Base-by-base conservation (phyloP, 2,113 vertebrate genomes). In the Petrocephalus microphthalmus region DNA sequence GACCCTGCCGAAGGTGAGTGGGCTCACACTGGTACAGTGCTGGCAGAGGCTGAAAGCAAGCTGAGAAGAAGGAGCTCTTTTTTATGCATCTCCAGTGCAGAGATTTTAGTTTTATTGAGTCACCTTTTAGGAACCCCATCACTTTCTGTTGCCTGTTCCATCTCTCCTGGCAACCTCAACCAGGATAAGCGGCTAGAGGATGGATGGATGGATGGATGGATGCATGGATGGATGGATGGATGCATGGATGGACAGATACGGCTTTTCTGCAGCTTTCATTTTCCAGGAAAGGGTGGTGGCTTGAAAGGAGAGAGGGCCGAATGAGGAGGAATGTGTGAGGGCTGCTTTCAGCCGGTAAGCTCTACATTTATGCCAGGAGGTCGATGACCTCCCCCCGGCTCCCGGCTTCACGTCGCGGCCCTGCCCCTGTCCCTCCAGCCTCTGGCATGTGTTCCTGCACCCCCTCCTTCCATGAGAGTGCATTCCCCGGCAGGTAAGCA, bases 311-410 rank as follows among this genome's bases (percentile, higher is more conserved):
- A 17, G 8, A 51, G 6, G 15, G 29, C 15, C 37, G 84, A 11
- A 15, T 33, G 7, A 45, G 47, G 22, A n/a, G 45, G 19, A 22
- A 47, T 17, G 42, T 33, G 53, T 22, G 47, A 5, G 11, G n/a
- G 82, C 7, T 89, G n/a, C 85, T 92, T 88, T 90, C 93, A 93
- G 92, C 93, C 92, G 90, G 88, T 86, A 88, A 90, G 86, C 86
- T 91, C 90, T 89, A 94, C 56, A 86, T 94, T 91, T 93, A 92
- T 92, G 92, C 89, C 87, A 87, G 89, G 89, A 91, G 91, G 87
- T 91, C 64, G 89, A 89, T 93, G 93, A 94, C 93, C 89, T 87
- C 64, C 53, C 90, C 15, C 89, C 93, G 42, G 42, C 82, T 94
- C 94, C 93, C 93, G 92, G 90, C 89, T 89, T 92, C 89, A 93